Evolutionary conservation across 2,888 invertebrate species (phyloP), one percentile per base, ranked within the genome.

Genomic region (Epicampocera succincta): DNA sequence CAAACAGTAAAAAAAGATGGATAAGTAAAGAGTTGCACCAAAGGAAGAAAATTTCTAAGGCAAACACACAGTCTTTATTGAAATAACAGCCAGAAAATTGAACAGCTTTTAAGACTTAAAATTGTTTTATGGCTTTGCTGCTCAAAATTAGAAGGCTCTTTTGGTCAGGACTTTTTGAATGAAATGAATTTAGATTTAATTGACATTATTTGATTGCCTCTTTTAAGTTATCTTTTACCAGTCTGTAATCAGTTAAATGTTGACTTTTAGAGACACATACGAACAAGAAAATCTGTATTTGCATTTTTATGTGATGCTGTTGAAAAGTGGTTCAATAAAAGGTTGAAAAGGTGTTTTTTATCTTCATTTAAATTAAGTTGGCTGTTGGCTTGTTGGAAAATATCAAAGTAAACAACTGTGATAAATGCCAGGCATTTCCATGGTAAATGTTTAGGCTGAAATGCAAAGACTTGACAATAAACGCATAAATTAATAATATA

Each of bases 191-290:
- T 17, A 6, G 42, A 25, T 68, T 68, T 68, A 68, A 68, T 68
- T 68, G 54, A 56, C 54, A 68, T 15, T 33, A 68, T 68, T 68
- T 68, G 68, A 68, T 54, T 68, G 42, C 13, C 29, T 42, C 44
- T 54, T 54, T 54, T 9, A 21, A 21, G 12, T 65, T 25, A 21
- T 21, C n/a, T 50, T 40, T 58, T 19, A 19, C 8, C 58, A 38
- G 40, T 12, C 19, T 58, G 19, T 58, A 58, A 58, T 21, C 58
- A 40, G 19, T 40, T 19, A 50, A 25, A 12, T 50, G 21, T 13
- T 50, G 50, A 50, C 38, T 13, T 21, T 38, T 40, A 19, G 8
- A 13, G 40, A 40, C 40, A 40, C 6, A 33, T 6, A 33, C 33
- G 9, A 9, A 33, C 3, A 9, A 9, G 11, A 13, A 58, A 56